Evolutionary conservation across 2,797 vertebrate genomes (phyloP).

Genomic region (Lophotriccus pileatus): DNA sequence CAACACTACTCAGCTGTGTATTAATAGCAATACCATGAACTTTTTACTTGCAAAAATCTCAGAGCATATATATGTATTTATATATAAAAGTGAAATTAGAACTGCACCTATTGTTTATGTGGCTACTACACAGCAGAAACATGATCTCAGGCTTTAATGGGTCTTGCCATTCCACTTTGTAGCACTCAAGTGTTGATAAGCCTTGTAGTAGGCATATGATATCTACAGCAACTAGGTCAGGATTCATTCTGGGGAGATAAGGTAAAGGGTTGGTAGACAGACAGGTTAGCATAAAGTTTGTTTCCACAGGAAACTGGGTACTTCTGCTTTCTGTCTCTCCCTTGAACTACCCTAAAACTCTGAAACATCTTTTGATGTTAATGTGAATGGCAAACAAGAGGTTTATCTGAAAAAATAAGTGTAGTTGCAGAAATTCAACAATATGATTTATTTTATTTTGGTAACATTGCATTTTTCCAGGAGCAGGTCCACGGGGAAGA

Average conservation of each 20-base stretch:
- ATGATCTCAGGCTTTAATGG: neutral
- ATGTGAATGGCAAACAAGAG: neutral
- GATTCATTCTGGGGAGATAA: neutral
- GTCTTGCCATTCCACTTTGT: neutral
- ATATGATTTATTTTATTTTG: neutral
- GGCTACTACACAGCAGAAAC: neutral
- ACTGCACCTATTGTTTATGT: neutral
- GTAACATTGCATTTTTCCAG: neutral
- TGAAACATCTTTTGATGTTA: neutral
- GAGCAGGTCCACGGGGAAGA: neutral
- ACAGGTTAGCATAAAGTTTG: neutral
- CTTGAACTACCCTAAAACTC: neutral
- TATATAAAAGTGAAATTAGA: neutral
- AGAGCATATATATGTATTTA: too few species aligned
- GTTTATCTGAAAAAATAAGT: neutral
- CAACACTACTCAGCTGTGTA: neutral
- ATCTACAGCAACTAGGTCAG: neutral
- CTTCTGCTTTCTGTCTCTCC: neutral
- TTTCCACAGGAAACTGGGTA: neutral
- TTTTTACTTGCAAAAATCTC: neutral
- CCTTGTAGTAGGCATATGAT: neutral
- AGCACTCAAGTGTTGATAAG: neutral
- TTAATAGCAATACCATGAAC: neutral
- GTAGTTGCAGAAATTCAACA: neutral
- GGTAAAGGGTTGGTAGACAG: neutral